phyloP scores from a whole-genome alignment of 1,140 invertebrate genomes.

The Listronotus bonariensis region DNA sequence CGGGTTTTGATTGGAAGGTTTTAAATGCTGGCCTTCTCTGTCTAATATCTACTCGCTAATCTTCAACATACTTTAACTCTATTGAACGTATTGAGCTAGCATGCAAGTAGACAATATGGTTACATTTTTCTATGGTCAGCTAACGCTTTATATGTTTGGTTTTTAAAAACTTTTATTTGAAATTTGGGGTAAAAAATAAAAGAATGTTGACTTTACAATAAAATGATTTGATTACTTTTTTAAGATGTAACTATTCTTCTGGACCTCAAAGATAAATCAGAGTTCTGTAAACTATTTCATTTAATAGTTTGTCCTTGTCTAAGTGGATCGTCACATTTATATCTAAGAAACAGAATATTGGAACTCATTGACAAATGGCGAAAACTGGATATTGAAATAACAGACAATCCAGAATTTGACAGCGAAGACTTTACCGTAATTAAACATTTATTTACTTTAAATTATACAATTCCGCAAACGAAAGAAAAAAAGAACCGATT shows the following conservation, averaged over 20 bases:
- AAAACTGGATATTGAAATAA: conserved; percentile 52
- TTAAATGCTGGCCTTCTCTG: too few species aligned
- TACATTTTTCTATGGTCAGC: too few species aligned
- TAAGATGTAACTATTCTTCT: neutral
- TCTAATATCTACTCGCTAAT: too few species aligned
- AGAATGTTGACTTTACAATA: too few species aligned
- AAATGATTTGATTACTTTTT: too few species aligned
- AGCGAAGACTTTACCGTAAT: conserved; percentile 69
- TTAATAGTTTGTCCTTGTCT: conserved; percentile 37
- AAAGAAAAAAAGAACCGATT: conserved; percentile 55
- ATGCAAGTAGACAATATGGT: too few species aligned
- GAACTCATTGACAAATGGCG: conserved; percentile 57
- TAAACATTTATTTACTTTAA: conserved; percentile 60
- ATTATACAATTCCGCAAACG: conserved; percentile 54
- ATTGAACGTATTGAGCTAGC: too few species aligned
- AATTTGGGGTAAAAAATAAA: too few species aligned
- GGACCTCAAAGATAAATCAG: neutral
- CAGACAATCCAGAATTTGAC: conserved; percentile 54
- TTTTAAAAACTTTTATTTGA: too few species aligned
- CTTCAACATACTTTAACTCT: too few species aligned
- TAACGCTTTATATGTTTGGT: too few species aligned
- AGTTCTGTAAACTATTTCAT: conserved; percentile 1
- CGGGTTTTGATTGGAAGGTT: too few species aligned
- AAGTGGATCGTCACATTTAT: conserved; percentile 46
- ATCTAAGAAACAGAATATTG: conserved; percentile 43